These are phyloP conservation scores for Dufourea novaeangliae DNA, from an alignment of 1,140 invertebrate species.

Conservation along the genomic window DNA sequence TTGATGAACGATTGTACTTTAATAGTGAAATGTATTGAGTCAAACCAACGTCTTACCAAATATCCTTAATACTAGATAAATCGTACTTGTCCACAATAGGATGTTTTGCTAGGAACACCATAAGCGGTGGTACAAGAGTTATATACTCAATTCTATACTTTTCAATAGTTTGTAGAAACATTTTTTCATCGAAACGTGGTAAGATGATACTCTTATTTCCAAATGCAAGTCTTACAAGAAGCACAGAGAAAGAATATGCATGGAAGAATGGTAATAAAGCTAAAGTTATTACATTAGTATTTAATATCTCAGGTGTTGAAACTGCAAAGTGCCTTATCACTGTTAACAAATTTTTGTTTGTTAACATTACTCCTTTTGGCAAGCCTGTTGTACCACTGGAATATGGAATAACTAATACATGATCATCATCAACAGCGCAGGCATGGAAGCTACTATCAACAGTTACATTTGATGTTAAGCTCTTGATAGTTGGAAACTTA, in stretches of 20 bases:
- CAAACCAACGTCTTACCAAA: conserved; percentile 64
- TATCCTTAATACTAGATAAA: conserved; percentile 75
- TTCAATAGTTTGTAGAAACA: conserved; percentile 83
- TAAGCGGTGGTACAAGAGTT: conserved; percentile 82
- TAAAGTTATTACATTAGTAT: conserved; percentile 32
- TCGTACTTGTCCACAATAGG: conserved; percentile 78
- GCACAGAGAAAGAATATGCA: conserved; percentile 74
- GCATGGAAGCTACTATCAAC: conserved; percentile 42
- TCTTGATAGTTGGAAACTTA: conserved; percentile 44
- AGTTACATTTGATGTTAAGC: conserved; percentile 41
- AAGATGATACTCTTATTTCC: conserved; percentile 79
- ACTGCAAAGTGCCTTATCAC: conserved; percentile 42
- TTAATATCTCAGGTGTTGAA: conserved; percentile 57
- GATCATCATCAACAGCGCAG: conserved; percentile 68
- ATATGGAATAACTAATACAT: conserved; percentile 79
- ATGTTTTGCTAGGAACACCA: conserved; percentile 83
- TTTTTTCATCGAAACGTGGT: conserved; percentile 84
- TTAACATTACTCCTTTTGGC: conserved; percentile 90
- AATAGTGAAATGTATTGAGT: neutral
- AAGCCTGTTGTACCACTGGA: conserved; percentile 89
- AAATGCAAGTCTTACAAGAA: conserved; percentile 59
- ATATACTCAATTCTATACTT: conserved; percentile 82
- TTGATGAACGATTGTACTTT: neutral
- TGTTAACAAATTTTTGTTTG: conserved; percentile 84
- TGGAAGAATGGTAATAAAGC: conserved; percentile 80